Evolutionary conservation across 1,140 invertebrate genomes (phyloP).

Genomic region (Myzus persicae): DNA sequence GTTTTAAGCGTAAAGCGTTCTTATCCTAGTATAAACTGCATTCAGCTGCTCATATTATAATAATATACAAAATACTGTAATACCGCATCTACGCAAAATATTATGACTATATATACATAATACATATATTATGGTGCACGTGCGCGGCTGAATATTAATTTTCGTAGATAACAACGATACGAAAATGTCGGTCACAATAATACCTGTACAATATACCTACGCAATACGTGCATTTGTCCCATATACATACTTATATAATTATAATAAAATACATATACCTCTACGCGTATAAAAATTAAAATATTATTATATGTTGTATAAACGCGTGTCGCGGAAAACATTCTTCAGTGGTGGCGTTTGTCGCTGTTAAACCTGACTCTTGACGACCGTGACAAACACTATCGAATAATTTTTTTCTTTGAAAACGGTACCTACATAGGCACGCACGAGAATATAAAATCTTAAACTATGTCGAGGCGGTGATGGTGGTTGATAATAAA

Average conservation of each 20-base stretch:
- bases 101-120: neutral
- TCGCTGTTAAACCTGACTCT: neutral
- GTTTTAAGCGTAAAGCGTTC: neutral
- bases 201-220: neutral
- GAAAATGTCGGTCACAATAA: neutral
- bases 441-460: neutral
- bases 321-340: neutral
- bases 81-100: neutral
- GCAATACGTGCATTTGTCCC: neutral
- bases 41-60: neutral
- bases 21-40: neutral
- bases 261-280: neutral
- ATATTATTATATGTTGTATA: neutral
- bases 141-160: neutral
- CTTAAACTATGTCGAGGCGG: neutral
- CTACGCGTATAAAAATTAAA: neutral
- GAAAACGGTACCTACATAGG: neutral
- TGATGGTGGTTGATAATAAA: neutral
- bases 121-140: neutral
- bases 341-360: neutral
- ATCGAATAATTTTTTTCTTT: neutral
- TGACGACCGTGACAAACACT: neutral
- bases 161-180: neutral
- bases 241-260: conserved; percentile 4
- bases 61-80: neutral